Percentiles rank a stretch among this genome's conserved stretches.
These are phyloP conservation scores for Archocentrus centrarchus DNA, from an alignment of 2,113 vertebrate genomes.

Conservation along the genomic window DNA sequence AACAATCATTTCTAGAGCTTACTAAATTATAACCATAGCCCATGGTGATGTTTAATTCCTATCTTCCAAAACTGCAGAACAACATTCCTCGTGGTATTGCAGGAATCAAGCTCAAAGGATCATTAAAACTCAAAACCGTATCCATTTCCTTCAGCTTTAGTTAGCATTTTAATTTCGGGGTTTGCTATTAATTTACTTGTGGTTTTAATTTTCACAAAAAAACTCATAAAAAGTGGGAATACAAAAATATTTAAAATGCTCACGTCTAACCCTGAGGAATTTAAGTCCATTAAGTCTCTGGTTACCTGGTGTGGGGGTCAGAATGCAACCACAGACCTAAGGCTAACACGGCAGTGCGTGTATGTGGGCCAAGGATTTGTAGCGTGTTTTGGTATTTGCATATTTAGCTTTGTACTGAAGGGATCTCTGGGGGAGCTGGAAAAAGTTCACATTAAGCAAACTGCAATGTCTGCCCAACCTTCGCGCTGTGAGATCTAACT, in stretches of 20 bases:
- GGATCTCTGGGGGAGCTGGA: background rate
- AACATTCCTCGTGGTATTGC: background rate
- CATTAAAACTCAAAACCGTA: background rate
- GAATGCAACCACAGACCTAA: background rate
- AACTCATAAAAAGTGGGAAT: too few relatives aligned
- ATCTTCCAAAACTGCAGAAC: background rate
- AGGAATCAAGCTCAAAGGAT: background rate
- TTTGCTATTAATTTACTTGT: background rate
- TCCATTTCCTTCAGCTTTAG: background rate
- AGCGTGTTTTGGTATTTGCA: background rate
- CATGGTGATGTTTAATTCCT: background rate
- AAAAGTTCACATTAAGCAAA: slow-evolving; percentile 32
- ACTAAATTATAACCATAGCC: too few relatives aligned
- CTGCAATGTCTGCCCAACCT: background rate
- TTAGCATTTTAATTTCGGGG: background rate
- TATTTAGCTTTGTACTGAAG: background rate
- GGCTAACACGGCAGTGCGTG: background rate
- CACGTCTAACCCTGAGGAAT: too few relatives aligned
- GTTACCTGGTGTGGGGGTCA: too few relatives aligned
- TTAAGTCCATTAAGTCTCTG: too few relatives aligned
- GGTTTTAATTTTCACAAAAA: background rate
- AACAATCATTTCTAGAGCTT: too few relatives aligned
- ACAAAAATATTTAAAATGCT: too few relatives aligned
- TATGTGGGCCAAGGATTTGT: background rate
- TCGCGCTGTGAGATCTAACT: slow-evolving; percentile 16